Evolutionary conservation across 2,797 vertebrate species (phyloP).

Genomic region (Enteromius mattozi): DNA sequence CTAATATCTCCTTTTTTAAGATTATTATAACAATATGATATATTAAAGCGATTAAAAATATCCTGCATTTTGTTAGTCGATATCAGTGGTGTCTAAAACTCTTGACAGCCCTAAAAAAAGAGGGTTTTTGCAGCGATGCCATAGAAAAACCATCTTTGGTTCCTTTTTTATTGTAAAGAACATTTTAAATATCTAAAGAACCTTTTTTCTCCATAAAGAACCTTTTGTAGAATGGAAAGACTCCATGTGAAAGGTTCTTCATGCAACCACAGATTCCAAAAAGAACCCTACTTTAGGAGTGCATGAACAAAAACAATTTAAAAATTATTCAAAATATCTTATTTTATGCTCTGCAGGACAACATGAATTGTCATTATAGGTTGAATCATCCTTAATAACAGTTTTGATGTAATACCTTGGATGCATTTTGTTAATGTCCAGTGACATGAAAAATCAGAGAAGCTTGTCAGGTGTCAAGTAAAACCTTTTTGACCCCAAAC

Average conservation of each 20-base stretch:
- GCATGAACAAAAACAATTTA: background rate
- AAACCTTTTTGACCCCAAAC: slow-evolving; percentile 66
- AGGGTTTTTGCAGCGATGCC: background rate
- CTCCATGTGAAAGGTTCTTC: background rate
- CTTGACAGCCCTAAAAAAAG: background rate
- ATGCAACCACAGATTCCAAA: background rate
- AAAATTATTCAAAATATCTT: background rate
- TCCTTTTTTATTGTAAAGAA: background rate
- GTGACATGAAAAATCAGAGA: background rate
- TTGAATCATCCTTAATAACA: background rate
- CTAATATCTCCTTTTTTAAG: background rate
- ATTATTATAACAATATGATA: background rate
- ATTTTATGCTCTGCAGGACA: background rate
- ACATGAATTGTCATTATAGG: background rate
- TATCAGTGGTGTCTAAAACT: background rate
- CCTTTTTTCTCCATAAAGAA: background rate
- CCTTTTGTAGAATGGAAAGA: background rate
- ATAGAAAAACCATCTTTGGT: background rate
- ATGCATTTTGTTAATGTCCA: background rate
- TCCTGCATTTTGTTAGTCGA: background rate
- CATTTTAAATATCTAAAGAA: background rate
- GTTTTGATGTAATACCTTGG: background rate
- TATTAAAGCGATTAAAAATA: background rate
- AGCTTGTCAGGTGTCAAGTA: background rate
- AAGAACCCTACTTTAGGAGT: background rate